phyloP scores from a whole-genome alignment of 1,140 invertebrate species.

The Neoseiulus cucumeris region DNA sequence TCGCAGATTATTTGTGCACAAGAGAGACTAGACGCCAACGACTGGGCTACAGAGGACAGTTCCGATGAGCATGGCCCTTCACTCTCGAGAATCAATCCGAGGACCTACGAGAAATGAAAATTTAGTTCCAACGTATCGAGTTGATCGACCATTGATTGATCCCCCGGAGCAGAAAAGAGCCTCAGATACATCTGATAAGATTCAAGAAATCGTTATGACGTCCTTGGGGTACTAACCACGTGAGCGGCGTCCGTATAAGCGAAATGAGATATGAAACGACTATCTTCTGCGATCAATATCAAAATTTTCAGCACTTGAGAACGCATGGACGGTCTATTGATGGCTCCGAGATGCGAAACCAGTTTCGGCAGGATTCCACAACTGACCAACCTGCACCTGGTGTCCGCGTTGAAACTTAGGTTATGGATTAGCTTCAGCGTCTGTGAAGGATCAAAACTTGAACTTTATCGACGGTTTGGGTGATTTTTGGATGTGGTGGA shows the following conservation, averaged over 20 bases:
- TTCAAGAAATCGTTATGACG: no score
- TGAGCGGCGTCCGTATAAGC: slow-evolving; percentile 5
- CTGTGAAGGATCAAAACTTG: background rate
- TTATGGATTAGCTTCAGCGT: background rate
- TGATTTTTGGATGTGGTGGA: no score
- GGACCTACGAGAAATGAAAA: background rate
- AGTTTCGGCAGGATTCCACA: background rate
- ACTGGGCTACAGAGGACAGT: background rate
- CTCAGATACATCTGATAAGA: no score
- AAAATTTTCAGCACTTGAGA: background rate
- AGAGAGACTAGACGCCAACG: background rate
- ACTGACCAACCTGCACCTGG: background rate
- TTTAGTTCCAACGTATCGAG: no score
- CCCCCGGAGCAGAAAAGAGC: no score
- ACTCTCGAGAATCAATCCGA: background rate
- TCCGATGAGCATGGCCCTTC: background rate
- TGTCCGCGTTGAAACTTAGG: background rate
- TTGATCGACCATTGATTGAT: no score
- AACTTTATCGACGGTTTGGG: no score
- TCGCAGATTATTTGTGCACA: slow-evolving; percentile 7
- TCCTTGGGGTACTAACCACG: background rate
- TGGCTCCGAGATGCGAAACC: background rate
- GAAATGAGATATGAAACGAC: background rate
- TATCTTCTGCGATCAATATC: background rate
- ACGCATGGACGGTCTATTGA: background rate